Evolutionary conservation across 2,113 vertebrate species (phyloP).

Genomic region (Strigops habroptila): DNA sequence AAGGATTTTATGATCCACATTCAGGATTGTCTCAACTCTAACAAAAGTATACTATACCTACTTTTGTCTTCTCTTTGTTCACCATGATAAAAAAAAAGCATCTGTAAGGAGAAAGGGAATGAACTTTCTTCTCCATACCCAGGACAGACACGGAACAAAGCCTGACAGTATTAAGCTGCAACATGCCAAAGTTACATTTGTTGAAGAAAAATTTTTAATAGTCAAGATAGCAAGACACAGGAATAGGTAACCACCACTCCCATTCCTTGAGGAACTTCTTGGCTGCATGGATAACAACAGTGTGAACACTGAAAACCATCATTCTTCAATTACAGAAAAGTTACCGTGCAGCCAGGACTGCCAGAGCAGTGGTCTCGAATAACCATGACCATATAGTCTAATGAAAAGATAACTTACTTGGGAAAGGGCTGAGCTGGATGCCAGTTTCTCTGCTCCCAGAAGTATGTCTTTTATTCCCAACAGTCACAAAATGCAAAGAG

Average conservation of each 20-base stretch:
- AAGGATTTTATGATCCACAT: background rate
- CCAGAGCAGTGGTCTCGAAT: background rate
- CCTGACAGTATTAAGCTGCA: background rate
- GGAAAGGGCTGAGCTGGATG: background rate
- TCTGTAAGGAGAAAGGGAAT: background rate
- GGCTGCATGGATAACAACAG: no score
- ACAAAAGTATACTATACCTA: background rate
- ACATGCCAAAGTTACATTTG: background rate
- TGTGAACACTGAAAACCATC: background rate
- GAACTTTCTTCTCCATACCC: background rate
- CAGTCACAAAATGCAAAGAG: background rate
- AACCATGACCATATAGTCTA: rapidly evolving
- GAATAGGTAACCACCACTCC: background rate
- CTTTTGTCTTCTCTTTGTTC: background rate
- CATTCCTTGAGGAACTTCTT: background rate
- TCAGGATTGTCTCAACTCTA: background rate
- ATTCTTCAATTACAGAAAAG: background rate
- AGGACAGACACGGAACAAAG: background rate
- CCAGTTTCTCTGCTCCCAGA: background rate
- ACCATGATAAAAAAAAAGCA: background rate
- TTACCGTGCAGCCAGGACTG: background rate
- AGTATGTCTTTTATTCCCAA: background rate
- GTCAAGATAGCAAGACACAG: background rate
- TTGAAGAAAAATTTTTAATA: background rate
- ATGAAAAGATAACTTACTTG: background rate